A percentile compares a stretch with the other conserved stretches of the same genome.
Conservation (phyloP, 2,888 invertebrate species). For the Lepidonotus clava region DNA sequence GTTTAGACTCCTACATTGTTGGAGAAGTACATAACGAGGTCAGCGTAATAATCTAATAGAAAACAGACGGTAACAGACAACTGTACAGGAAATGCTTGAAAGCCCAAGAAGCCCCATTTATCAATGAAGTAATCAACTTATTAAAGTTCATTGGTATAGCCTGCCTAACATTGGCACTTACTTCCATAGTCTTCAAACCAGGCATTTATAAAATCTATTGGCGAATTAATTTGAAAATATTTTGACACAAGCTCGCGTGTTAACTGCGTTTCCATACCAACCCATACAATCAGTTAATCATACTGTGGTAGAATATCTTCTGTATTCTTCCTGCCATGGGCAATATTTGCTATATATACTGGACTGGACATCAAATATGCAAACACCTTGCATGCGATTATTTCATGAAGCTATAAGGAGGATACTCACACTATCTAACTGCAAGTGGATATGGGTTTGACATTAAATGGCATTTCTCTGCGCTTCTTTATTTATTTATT, state of each 20-base stretch:
- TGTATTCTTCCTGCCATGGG: neutral
- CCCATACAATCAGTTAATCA: no score
- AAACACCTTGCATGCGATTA: neutral
- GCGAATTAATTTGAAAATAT: no score
- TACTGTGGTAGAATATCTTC: no score
- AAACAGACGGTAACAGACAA: neutral
- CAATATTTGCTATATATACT: neutral
- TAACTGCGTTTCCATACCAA: no score
- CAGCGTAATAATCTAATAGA: constrained; percentile 4
- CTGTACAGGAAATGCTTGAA: neutral
- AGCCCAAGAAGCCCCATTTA: constrained; percentile 19
- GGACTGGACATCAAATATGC: neutral
- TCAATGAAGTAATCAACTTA: neutral
- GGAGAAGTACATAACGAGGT: neutral
- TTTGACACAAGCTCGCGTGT: no score
- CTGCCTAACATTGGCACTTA: neutral
- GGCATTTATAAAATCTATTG: no score
- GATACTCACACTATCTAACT: neutral
- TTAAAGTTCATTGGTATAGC: neutral
- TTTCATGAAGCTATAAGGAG: neutral
- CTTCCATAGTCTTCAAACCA: no score
- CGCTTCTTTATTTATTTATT: no score
- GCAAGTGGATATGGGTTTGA: neutral
- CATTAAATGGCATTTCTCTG: no score
- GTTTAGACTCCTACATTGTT: neutral